A percentile compares a stretch with the other conserved stretches of the same genome.
These are phyloP conservation scores for Fulica atra DNA, from an alignment of 2,113 vertebrate species.

Conservation along the genomic window DNA sequence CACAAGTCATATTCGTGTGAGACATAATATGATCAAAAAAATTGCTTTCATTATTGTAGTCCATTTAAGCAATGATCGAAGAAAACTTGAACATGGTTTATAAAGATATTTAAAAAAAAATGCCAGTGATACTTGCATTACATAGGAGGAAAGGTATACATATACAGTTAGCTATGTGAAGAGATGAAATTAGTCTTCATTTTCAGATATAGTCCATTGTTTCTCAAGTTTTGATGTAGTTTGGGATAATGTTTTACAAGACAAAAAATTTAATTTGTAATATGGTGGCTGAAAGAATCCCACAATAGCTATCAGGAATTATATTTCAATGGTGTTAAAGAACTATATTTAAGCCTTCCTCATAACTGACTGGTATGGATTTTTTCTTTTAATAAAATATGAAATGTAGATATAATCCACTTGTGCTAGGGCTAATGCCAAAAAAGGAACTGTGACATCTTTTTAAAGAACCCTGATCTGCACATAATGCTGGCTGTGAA, in stretches of 20 bases:
- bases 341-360: constrained; percentile 40
- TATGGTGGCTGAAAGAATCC: background rate
- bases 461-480: constrained; percentile 24
- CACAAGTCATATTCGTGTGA: background rate
- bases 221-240: background rate
- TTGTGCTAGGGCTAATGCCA: constrained; percentile 16
- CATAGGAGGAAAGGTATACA: background rate
- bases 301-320: constrained; percentile 1
- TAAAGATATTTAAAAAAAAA: background rate
- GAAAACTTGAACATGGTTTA: background rate
- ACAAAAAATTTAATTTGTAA: background rate
- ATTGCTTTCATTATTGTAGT: background rate
- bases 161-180: background rate
- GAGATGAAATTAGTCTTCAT: background rate
- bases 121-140: background rate
- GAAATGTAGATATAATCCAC: constrained; percentile 22
- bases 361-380: background rate
- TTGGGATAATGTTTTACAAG: background rate
- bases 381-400: constrained; percentile 53
- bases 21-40: background rate
- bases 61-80: background rate
- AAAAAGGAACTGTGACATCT: background rate
- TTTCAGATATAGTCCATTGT: background rate
- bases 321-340: constrained; percentile 33
- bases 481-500: background rate